Conservation (phyloP, 2,888 invertebrate species). For the Ametastegia equiseti region DNA sequence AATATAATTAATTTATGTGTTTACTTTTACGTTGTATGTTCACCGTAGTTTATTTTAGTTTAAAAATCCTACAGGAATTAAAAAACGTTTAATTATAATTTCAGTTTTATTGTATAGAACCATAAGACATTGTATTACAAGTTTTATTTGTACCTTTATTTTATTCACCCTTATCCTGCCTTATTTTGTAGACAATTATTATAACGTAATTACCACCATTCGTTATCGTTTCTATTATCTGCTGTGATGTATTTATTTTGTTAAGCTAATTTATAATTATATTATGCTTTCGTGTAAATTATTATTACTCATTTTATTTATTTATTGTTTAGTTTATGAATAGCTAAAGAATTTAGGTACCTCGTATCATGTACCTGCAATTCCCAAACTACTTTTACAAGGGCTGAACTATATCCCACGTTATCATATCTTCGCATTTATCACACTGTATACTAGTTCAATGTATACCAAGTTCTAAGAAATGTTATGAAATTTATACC, state of each 20-base stretch:
- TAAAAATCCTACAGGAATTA: not conserved
- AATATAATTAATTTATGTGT: not conserved
- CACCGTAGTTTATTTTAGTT: not conserved
- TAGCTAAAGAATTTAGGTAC: not conserved
- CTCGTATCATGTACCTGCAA: not conserved
- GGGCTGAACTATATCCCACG: not conserved
- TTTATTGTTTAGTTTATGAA: not conserved
- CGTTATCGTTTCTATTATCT: not conserved
- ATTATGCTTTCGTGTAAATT: not conserved
- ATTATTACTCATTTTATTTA: not conserved
- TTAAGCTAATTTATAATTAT: not conserved
- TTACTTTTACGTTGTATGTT: not conserved
- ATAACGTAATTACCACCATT: not conserved
- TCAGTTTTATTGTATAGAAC: not conserved
- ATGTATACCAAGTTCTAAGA: not conserved
- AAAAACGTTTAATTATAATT: not conserved
- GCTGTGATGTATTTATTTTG: not conserved
- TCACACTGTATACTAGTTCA: not conserved
- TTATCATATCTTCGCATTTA: not conserved
- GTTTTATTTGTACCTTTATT: not conserved
- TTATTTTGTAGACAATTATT: not conserved
- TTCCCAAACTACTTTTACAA: not conserved
- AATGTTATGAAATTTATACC: constrained; percentile 20
- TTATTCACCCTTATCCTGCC: not conserved
- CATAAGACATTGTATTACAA: not conserved